Percentiles rank a stretch among this genome's conserved stretches.
Evolutionary conservation across 2,113 vertebrate genomes (phyloP).

Genomic region (Lophochroa leadbeateri): DNA sequence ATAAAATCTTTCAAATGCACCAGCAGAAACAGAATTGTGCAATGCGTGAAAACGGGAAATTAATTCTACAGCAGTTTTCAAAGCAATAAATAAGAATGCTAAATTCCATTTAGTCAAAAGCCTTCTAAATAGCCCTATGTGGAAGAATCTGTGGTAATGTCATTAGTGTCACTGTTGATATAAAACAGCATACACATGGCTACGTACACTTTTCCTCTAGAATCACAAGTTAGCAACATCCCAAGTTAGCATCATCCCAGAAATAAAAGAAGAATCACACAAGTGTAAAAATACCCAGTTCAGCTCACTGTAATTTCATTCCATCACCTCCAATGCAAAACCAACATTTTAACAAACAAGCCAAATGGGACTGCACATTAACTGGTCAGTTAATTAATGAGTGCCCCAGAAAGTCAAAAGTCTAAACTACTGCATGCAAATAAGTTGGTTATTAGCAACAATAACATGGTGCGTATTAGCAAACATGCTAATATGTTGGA

Average conservation of each 20-base stretch:
- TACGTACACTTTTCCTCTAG: not conserved
- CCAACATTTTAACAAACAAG: not conserved
- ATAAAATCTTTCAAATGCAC: not conserved
- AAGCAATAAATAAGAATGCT: conserved; percentile 10
- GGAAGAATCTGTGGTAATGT: not conserved
- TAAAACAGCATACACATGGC: not conserved
- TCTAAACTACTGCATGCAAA: not conserved
- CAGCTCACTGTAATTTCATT: not conserved
- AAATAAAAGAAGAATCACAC: not conserved
- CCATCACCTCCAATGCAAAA: not conserved
- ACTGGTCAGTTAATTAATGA: not conserved
- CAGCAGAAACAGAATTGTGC: not conserved
- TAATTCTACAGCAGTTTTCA: conserved; percentile 7
- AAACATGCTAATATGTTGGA: not conserved
- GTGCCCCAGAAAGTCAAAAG: not conserved
- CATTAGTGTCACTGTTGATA: conserved; percentile 30
- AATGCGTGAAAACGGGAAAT: not conserved
- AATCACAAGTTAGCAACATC: not conserved
- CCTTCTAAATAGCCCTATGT: not conserved
- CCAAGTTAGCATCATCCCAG: not conserved
- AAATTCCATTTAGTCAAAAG: conserved; percentile 21
- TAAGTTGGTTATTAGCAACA: not conserved
- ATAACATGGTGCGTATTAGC: not conserved
- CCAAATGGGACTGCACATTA: not conserved
- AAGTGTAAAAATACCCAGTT: not conserved